These are phyloP conservation scores for Atta texana DNA, from an alignment of 1,140 invertebrate species.

Conservation along the genomic window DNA sequence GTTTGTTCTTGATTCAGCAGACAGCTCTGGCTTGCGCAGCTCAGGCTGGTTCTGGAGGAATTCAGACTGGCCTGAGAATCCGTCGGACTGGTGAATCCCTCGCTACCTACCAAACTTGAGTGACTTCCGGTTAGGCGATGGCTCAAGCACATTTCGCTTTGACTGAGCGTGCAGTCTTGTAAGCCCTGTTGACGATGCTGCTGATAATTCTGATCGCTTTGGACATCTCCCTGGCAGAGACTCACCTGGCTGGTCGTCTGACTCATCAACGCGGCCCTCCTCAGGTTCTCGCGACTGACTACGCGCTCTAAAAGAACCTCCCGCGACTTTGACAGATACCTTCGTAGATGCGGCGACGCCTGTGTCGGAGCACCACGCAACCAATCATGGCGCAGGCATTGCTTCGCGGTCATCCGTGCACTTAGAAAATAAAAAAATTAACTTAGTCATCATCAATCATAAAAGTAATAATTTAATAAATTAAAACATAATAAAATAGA, in stretches of 20 bases:
- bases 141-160: slow-evolving; percentile 87
- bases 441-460: no score
- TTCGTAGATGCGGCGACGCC: slow-evolving; percentile 84
- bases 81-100: slow-evolving; percentile 81
- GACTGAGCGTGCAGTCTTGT: slow-evolving; percentile 82
- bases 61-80: slow-evolving; percentile 81
- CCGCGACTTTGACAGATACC: slow-evolving; percentile 87
- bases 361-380: slow-evolving; percentile 83
- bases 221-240: slow-evolving; percentile 79
- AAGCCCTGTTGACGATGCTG: slow-evolving; percentile 69
- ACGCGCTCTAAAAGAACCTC: slow-evolving; percentile 88
- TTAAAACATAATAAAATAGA: no score
- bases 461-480: no score
- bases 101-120: slow-evolving; percentile 84
- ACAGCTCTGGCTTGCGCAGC: slow-evolving; percentile 82
- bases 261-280: slow-evolving; percentile 85
- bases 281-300: slow-evolving; percentile 85
- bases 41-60: slow-evolving; percentile 81
- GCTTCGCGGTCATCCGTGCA: slow-evolving; percentile 87
- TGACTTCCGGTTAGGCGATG: slow-evolving; percentile 79
- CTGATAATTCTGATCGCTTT: slow-evolving; percentile 70
- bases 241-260: slow-evolving; percentile 82
- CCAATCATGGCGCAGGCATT: slow-evolving; percentile 89
- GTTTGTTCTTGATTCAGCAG: slow-evolving; percentile 85
- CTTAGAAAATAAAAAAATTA: slow-evolving; percentile 73